A percentile compares a stretch with the other conserved stretches of the same genome.
Evolutionary conservation across 1,140 invertebrate genomes (phyloP).

Genomic region (Scaptomyza pallida): DNA sequence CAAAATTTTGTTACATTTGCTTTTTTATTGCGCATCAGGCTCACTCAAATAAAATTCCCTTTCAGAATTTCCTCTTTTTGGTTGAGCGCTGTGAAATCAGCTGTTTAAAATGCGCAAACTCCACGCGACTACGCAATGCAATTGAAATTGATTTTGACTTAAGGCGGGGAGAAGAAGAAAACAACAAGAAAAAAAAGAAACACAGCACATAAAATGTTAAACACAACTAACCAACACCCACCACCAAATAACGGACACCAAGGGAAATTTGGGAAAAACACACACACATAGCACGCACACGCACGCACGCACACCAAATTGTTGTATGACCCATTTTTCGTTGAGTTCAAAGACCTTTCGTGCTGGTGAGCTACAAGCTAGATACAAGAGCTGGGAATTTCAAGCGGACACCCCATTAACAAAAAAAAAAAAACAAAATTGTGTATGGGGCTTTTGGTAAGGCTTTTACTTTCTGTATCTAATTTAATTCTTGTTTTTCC

Average conservation of each 20-base stretch:
- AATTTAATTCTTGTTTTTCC: constrained; percentile 48
- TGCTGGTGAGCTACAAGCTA: background rate
- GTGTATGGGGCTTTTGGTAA: constrained; percentile 44
- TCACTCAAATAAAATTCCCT: constrained; percentile 34
- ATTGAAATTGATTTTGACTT: constrained; percentile 66
- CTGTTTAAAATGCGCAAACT: constrained; percentile 71
- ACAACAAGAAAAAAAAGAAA: too few relatives aligned
- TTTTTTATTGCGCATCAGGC: constrained; percentile 22
- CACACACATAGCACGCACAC: background rate
- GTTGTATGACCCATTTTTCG: constrained; percentile 73
- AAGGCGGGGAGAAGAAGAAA: constrained; percentile 1
- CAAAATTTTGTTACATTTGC: background rate
- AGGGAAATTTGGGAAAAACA: constrained; percentile 56
- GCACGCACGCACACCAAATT: constrained; percentile 9
- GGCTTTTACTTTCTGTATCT: constrained; percentile 69
- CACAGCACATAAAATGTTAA: too few relatives aligned
- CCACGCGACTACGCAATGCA: constrained; percentile 71
- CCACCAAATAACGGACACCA: constrained; percentile 24
- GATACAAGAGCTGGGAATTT: background rate
- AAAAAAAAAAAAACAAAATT: constrained; percentile 26
- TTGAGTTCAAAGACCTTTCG: constrained; percentile 71
- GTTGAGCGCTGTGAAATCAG: constrained; percentile 23
- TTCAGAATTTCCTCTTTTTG: too few relatives aligned
- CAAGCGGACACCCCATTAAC: constrained; percentile 64
- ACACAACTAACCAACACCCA: too few relatives aligned